phyloP scores from a whole-genome alignment of 2,888 invertebrate genomes.

The Aphodius sticticus region DNA sequence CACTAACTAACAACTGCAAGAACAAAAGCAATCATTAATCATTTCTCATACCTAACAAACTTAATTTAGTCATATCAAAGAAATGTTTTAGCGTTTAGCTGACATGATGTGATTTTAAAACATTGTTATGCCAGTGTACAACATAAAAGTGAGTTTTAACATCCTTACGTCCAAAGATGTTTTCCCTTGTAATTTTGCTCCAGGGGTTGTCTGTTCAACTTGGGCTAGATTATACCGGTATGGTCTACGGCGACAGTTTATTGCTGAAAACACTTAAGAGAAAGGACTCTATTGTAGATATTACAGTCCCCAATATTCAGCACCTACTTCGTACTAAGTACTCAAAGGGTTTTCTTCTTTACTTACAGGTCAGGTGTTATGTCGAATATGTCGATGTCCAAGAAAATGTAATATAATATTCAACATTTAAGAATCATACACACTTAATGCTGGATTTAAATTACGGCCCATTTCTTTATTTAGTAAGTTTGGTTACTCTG shows the following conservation, averaged over 20 bases:
- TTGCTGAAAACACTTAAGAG: conserved; percentile 56
- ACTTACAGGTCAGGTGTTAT: conserved; percentile 13
- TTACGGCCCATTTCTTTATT: no score
- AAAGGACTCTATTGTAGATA: conserved; percentile 54
- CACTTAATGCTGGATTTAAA: no score
- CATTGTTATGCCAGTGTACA: background rate
- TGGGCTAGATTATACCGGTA: background rate
- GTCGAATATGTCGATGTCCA: background rate
- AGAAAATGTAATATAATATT: background rate
- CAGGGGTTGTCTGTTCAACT: background rate
- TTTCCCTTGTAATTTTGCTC: background rate
- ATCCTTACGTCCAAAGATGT: background rate
- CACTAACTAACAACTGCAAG: no score
- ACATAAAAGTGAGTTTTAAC: background rate
- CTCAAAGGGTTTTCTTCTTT: conserved; percentile 17
- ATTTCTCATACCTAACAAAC: no score
- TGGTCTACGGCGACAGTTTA: conserved; percentile 51
- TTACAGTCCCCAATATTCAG: conserved; percentile 52
- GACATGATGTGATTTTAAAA: no score
- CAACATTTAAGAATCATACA: background rate
- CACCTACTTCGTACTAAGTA: conserved; percentile 32
- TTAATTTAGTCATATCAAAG: no score
- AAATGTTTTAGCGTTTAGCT: no score
- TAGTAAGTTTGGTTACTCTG: no score
- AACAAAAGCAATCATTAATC: no score